Evolutionary conservation across 2,797 vertebrate genomes (phyloP).

Genomic region (Cyprinella venusta): DNA sequence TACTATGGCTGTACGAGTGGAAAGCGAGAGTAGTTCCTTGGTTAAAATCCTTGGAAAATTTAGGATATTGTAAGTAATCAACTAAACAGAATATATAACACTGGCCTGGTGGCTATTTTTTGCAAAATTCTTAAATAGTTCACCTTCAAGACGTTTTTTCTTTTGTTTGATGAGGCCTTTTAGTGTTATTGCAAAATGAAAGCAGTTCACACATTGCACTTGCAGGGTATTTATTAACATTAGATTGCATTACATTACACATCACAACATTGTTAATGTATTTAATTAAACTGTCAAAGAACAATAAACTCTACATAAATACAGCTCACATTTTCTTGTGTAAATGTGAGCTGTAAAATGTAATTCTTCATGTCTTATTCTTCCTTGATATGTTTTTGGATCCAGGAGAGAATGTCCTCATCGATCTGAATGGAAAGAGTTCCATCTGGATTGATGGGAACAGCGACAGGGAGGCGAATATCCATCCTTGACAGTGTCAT

Average conservation of each 20-base stretch:
- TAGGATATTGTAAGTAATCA: no score
- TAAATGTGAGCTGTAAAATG: neutral
- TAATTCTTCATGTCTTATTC: neutral
- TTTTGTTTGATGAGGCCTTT: no score
- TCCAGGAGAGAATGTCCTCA: conserved; percentile 6
- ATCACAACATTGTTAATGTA: neutral
- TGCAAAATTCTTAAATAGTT: no score
- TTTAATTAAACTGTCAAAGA: neutral
- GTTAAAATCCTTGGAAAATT: no score
- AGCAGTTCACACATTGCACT: neutral
- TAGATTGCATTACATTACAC: neutral
- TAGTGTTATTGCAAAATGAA: neutral
- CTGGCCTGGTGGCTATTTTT: no score
- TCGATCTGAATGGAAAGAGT: neutral
- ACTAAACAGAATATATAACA: no score
- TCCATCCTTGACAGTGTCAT: conserved; percentile 67
- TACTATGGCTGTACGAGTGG: no score
- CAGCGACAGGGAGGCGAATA: conserved; percentile 59
- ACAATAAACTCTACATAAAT: no score
- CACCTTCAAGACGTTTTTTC: no score
- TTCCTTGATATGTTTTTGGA: neutral
- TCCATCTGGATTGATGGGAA: conserved; percentile 66
- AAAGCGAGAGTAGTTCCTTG: no score
- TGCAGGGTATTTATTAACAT: neutral
- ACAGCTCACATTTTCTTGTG: no score